A percentile compares a stretch with the other conserved stretches of the same genome.
Conservation (phyloP, 2,888 invertebrate species). For the Synanthedon vespiformis region DNA sequence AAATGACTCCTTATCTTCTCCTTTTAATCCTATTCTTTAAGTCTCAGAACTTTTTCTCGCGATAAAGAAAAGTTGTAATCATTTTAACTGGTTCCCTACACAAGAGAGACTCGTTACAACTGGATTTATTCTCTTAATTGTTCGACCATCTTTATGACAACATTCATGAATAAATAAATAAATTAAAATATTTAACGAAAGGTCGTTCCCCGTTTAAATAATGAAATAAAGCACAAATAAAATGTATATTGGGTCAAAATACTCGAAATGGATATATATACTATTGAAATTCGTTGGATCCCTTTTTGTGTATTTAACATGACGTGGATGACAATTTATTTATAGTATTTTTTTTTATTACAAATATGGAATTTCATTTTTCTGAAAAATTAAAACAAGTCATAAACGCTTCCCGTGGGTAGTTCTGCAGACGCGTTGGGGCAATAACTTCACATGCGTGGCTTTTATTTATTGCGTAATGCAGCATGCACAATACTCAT, state of each 20-base stretch:
- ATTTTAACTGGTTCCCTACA: conserved; percentile 18
- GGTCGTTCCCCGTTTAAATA: neutral
- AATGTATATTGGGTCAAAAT: no score
- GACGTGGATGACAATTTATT: no score
- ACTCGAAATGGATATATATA: no score
- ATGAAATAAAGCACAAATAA: neutral
- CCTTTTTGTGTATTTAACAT: no score
- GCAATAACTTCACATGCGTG: no score
- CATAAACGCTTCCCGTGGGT: no score
- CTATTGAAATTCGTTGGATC: no score
- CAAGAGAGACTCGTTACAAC: conserved; percentile 22
- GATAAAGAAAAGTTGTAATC: conserved; percentile 22
- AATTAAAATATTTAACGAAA: neutral
- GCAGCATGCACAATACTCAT: neutral
- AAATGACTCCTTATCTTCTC: conserved; percentile 22
- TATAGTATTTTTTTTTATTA: no score
- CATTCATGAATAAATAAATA: neutral
- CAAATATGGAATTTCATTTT: no score
- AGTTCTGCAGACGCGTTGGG: no score
- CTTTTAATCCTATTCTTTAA: conserved; percentile 1
- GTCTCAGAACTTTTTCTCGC: neutral
- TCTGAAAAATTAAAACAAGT: no score
- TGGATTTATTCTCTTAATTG: conserved; percentile 18
- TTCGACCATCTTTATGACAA: neutral
- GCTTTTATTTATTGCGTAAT: neutral